phyloP scores from a whole-genome alignment of 2,797 vertebrate genomes.

The Adrianichthys oophorus region DNA sequence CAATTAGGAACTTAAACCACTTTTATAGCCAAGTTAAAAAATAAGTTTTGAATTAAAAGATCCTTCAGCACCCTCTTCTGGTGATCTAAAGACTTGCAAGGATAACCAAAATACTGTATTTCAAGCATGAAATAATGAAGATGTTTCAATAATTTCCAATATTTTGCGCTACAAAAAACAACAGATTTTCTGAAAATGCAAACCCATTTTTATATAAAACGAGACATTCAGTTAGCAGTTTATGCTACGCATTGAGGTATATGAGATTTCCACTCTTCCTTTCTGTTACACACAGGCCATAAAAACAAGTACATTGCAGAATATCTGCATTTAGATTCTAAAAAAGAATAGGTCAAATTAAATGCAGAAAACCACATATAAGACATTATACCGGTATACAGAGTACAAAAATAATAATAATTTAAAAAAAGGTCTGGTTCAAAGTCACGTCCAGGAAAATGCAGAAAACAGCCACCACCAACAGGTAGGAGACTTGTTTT shows the following conservation, averaged over 20 bases:
- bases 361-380: constrained; percentile 43
- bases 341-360: constrained; percentile 41
- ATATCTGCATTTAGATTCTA: constrained; percentile 34
- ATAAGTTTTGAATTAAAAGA: constrained; percentile 2
- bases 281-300: constrained; percentile 36
- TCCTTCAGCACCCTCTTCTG: constrained; percentile 50
- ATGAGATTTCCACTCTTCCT: constrained; percentile 33
- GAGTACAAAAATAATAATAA: constrained; percentile 14
- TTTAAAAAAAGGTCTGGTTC: constrained; percentile 8
- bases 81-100: constrained; percentile 18
- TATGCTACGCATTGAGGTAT: constrained; percentile 66
- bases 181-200: constrained; percentile 18
- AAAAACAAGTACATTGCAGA: constrained; percentile 43
- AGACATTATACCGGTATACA: constrained; percentile 16
- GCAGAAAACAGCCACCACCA: constrained; percentile 16
- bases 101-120: constrained; percentile 6
- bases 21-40: neutral
- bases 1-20: neutral
- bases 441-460: constrained; percentile 17
- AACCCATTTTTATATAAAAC: constrained; percentile 54
- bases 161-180: constrained; percentile 4
- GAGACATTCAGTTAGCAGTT: constrained; percentile 50
- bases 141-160: too few relatives aligned
- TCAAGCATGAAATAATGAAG: neutral
- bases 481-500: constrained; percentile 5